Percentiles rank a stretch among this genome's conserved stretches.
These are phyloP conservation scores for Sthenelais limicola DNA, from an alignment of 2,888 invertebrate species.

Conservation along the genomic window DNA sequence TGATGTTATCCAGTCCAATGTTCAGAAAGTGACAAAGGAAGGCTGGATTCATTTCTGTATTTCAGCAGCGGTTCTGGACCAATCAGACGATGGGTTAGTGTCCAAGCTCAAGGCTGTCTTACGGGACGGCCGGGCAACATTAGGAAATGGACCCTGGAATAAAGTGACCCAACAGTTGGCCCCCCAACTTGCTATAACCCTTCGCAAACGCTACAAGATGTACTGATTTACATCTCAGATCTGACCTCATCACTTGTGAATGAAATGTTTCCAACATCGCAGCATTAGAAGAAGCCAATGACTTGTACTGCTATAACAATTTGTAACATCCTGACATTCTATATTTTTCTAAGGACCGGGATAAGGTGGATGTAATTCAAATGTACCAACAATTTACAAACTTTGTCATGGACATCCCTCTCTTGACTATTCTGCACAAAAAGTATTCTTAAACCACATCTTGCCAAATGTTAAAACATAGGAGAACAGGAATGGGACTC, in stretches of 20 bases:
- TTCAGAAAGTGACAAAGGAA: slow-evolving; percentile 37
- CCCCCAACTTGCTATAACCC: slow-evolving; percentile 41
- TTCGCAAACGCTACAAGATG: slow-evolving; percentile 49
- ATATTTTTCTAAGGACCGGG: too few relatives aligned
- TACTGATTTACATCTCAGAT: slow-evolving; percentile 44
- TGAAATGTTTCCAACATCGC: not conserved
- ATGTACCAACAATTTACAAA: too few relatives aligned
- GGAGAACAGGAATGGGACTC: too few relatives aligned
- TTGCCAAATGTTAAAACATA: too few relatives aligned
- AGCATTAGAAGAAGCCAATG: not conserved
- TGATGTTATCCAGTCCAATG: slow-evolving; percentile 14
- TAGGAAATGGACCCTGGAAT: slow-evolving; percentile 48
- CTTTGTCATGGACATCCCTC: too few relatives aligned
- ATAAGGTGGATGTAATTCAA: too few relatives aligned
- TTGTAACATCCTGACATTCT: too few relatives aligned
- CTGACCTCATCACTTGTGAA: not conserved
- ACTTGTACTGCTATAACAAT: too few relatives aligned
- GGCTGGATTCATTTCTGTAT: slow-evolving; percentile 48
- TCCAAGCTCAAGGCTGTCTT: slow-evolving; percentile 41
- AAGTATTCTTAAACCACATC: too few relatives aligned
- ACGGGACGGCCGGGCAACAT: slow-evolving; percentile 30
- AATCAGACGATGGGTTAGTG: slow-evolving; percentile 36
- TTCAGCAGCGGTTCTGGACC: slow-evolving; percentile 42
- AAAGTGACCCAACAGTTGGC: slow-evolving; percentile 47
- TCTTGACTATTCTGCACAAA: too few relatives aligned